Base-by-base conservation (phyloP, 2,888 invertebrate species). In the Agriopis marginaria region DNA sequence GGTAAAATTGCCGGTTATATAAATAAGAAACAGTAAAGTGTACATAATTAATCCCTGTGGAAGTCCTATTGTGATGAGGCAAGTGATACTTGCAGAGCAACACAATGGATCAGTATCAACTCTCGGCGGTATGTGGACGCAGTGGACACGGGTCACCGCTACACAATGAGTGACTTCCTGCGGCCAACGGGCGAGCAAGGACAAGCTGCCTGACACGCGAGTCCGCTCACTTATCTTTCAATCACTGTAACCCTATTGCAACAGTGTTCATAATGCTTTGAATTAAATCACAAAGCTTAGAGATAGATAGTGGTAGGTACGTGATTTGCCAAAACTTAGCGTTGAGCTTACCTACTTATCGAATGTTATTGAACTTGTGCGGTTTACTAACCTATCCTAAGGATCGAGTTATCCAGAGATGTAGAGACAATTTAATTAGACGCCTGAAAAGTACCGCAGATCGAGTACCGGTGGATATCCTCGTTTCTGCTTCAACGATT, bases 111-210 rank as follows among this genome's bases (percentile, higher is more conserved):
- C 70, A 66, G 75, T 72, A 75, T 75, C 71, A 70, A 70, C 71
- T 74, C 70, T 75, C 70, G 54, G 42, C 68, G 66, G 68, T 66
- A 64, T 63, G 62, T 82, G 87, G 85, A 80, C 88, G 74, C 79
- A 72, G 74, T 83, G 87, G 85, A 80, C 89, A 88, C 89, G 86
- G 90, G 90, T 91, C 91, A 90, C 85, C 81, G 88, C 84, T 83
- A 82, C 86, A 88, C 90, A 93, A 93, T 87, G 86, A 92, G 89
- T 82, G 74, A 89, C 86, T 91, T 93, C 93, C 93, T 92, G 93
- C 84, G 87, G 78, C 80, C 85, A 82, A 80, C 75, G 81, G 80
- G 79, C 82, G 78, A 85, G 85, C 91, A 90, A 92, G 91, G 91
- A 90, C 91, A 85, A 77, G 75, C 77, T 86, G 83, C 82, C 86